Base-by-base conservation (phyloP, 2,113 vertebrate genomes). In the Macquaria ambigua region DNA sequence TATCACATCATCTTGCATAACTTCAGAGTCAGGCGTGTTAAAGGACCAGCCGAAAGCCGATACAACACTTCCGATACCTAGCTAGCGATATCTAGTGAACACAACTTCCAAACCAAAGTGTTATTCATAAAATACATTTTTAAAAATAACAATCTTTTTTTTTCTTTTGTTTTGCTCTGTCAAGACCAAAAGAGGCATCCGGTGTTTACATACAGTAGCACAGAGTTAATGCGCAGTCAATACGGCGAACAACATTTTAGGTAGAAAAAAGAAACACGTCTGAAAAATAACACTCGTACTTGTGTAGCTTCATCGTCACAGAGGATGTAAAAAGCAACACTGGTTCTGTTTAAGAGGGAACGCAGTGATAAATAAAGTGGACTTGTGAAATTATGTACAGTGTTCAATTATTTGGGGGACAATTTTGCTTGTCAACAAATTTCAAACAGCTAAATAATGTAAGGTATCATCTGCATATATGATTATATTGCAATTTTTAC, bases 291-390 rank as follows among this genome's bases (percentile, higher is more conserved):
- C 75, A 69, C 59, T 62, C 6, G 2, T 31, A 64, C 74, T 25
- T 9, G 28, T 68, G 73, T 21, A 74, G 83, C 79, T 85, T 67
- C 66, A 76, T 71, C 75, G 41, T 82, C 78, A 66, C 34, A 53
- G 69, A 88, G 8, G 74, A 81, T 28, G 63, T 84, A 72, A 28
- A 55, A 81, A 77, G 34, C 34, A 84, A 85, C 74, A 74, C 41
- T 50, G 8, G 72, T 11, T 71, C 11, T 55, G 20, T 66, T 53
- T 87, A 86, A 90, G 83, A 88, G 70, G 83, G 69, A 79, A 34
- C 50, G 78, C 89, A 88, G 81, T 81, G 77, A 83, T 77, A 78
- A 77, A 80, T 77, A 76, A 85, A 77, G 68, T 84, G 81, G 41
- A 48, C 16, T 31, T 3, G 25, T 62, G 43, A 73, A 55, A 37